These are phyloP conservation scores for Conopomorpha cramerella DNA, from an alignment of 1,140 invertebrate species.

Conservation along the genomic window DNA sequence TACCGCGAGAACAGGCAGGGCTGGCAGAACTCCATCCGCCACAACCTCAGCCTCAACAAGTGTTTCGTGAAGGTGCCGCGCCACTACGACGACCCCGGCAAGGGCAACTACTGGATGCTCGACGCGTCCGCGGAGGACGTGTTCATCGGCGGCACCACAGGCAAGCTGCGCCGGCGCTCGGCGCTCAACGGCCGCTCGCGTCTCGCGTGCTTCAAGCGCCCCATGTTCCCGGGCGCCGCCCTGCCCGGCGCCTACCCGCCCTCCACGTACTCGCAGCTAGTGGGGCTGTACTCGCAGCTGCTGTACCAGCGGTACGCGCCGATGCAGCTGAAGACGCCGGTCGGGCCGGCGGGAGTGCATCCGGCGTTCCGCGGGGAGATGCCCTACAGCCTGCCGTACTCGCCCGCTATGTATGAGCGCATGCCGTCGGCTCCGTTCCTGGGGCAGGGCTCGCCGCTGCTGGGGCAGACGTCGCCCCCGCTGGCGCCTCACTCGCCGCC, in stretches of 20 bases:
- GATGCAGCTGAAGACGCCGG: slow-evolving; percentile 40
- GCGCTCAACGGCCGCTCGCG: slow-evolving; percentile 83
- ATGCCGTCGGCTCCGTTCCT: slow-evolving; percentile 25
- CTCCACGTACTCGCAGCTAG: slow-evolving; percentile 38
- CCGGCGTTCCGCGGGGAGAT: slow-evolving; percentile 36
- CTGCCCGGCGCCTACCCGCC: slow-evolving; percentile 56
- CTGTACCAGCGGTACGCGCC: slow-evolving; percentile 57
- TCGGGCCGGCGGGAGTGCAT: slow-evolving; percentile 32
- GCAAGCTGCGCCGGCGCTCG: slow-evolving; percentile 87
- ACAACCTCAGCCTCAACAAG: slow-evolving; percentile 97
- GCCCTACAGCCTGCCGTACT: slow-evolving; percentile 27
- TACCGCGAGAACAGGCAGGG: slow-evolving; percentile 97
- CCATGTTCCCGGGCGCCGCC: slow-evolving; percentile 57
- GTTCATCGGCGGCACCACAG: slow-evolving; percentile 96
- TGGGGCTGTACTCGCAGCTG: slow-evolving; percentile 47
- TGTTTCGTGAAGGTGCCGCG: slow-evolving; percentile 97
- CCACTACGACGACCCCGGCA: slow-evolving; percentile 93
- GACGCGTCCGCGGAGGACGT: slow-evolving; percentile 95
- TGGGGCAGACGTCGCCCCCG: slow-evolving; percentile 29
- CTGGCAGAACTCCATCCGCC: slow-evolving; percentile 98
- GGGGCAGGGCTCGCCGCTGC: slow-evolving; percentile 11
- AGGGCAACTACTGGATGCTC: slow-evolving; percentile 97
- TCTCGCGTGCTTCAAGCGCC: slow-evolving; percentile 85
- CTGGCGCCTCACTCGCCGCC: slow-evolving; percentile 29
- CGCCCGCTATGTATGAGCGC: slow-evolving; percentile 32